Evolutionary conservation across 2,888 invertebrate species (phyloP).

Genomic region (Andrena praecox): DNA sequence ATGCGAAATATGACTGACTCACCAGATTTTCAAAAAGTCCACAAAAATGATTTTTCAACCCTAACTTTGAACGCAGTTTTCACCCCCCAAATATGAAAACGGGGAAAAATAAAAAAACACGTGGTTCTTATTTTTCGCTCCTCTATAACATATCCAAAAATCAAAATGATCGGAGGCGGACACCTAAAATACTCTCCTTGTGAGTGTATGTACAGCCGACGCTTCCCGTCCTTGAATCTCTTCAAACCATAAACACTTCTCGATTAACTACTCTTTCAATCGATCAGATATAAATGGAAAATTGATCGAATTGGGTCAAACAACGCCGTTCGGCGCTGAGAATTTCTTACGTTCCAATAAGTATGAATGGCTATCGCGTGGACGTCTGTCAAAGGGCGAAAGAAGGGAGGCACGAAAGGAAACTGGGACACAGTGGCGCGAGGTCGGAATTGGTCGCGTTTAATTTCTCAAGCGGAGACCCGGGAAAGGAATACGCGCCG

Average conservation of each 20-base stretch:
- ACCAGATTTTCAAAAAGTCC: no score
- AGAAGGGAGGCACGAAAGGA: neutral
- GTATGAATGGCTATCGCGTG: neutral
- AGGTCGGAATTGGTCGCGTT: slow-evolving; percentile 30
- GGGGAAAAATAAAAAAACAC: no score
- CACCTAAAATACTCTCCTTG: no score
- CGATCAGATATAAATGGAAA: neutral
- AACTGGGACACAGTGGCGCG: neutral
- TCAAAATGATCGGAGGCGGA: no score
- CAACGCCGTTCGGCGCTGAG: neutral
- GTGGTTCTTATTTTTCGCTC: no score
- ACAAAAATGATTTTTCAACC: no score
- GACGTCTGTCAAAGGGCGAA: neutral
- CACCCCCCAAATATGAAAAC: no score
- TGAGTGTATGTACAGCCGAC: slow-evolving; percentile 64
- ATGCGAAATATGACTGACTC: no score
- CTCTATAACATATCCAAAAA: no score
- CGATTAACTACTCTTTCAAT: slow-evolving; percentile 73
- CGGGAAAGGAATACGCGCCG: slow-evolving; percentile 49
- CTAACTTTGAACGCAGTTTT: no score
- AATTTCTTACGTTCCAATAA: neutral
- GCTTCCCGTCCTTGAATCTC: slow-evolving; percentile 70
- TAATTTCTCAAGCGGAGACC: slow-evolving; percentile 24
- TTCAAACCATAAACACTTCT: slow-evolving; percentile 73
- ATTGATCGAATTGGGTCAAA: neutral